Conservation (phyloP, 1,140 invertebrate species). For the Delia radicum region DNA sequence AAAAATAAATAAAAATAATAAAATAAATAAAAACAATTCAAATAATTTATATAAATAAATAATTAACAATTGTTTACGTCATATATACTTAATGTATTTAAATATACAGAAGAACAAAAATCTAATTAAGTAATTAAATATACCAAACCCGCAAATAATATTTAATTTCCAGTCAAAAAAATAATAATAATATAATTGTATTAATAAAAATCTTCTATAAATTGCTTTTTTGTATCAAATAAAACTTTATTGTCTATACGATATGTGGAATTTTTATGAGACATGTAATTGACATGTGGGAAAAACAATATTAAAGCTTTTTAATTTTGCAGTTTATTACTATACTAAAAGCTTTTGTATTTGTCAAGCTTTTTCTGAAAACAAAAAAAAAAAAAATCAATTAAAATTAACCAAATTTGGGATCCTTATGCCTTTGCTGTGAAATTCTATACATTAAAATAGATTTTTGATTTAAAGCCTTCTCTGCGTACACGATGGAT, state of each 20-base stretch:
- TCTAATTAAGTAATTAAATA: background rate
- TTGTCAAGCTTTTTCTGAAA: too few species aligned
- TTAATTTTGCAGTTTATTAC: too few species aligned
- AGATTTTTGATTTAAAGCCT: too few species aligned
- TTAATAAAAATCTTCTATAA: background rate
- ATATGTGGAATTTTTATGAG: slow-evolving; percentile 12
- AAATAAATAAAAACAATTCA: background rate
- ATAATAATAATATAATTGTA: background rate
- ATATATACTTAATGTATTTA: background rate
- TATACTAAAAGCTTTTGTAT: too few species aligned
- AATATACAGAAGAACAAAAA: background rate
- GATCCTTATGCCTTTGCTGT: too few species aligned
- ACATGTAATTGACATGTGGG: slow-evolving; percentile 9
- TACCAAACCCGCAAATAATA: background rate
- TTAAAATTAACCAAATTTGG: too few species aligned
- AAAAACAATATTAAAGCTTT: background rate
- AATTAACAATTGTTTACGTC: slow-evolving; percentile 7
- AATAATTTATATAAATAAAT: background rate
- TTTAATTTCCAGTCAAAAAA: background rate
- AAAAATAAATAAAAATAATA: background rate
- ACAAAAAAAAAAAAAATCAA: too few species aligned
- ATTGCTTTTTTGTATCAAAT: slow-evolving; percentile 10
- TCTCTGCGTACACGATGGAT: too few species aligned
- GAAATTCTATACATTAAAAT: too few species aligned
- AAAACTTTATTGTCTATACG: too few species aligned